phyloP scores from a whole-genome alignment of 2,888 invertebrate genomes.

The Tenthredo scrophulariae region DNA sequence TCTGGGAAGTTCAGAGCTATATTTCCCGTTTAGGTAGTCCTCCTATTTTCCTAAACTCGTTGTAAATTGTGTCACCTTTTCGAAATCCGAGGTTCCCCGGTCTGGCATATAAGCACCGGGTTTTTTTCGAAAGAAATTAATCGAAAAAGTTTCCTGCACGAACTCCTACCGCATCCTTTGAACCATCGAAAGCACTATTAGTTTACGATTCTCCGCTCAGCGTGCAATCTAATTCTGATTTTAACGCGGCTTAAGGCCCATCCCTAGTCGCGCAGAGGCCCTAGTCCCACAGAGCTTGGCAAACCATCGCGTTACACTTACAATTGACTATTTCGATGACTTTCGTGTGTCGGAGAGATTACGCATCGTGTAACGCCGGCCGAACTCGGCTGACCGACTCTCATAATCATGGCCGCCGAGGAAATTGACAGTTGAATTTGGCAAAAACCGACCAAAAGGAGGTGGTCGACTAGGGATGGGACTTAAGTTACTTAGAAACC shows the following conservation, averaged over 20 bases:
- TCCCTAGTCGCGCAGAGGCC: no score
- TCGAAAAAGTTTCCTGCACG: not conserved
- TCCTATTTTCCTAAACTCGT: conserved; percentile 20
- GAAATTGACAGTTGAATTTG: no score
- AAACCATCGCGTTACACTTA: no score
- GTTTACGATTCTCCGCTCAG: not conserved
- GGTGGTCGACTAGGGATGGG: no score
- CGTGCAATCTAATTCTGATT: not conserved
- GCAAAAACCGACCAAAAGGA: no score
- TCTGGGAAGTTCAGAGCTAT: not conserved
- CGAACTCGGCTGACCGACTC: no score
- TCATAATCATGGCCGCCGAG: no score
- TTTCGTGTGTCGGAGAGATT: no score
- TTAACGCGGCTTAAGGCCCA: not conserved
- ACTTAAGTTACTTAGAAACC: not conserved
- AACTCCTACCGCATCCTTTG: not conserved
- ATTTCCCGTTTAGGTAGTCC: conserved; percentile 11
- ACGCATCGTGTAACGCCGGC: no score
- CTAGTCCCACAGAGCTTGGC: no score
- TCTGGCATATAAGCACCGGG: not conserved
- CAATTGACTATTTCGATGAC: no score
- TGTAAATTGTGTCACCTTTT: conserved; percentile 1
- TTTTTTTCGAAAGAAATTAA: not conserved
- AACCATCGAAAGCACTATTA: not conserved
- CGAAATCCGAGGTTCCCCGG: not conserved